Evolutionary conservation across 2,888 invertebrate species (phyloP).

Genomic region (Oscheius sp.): DNA sequence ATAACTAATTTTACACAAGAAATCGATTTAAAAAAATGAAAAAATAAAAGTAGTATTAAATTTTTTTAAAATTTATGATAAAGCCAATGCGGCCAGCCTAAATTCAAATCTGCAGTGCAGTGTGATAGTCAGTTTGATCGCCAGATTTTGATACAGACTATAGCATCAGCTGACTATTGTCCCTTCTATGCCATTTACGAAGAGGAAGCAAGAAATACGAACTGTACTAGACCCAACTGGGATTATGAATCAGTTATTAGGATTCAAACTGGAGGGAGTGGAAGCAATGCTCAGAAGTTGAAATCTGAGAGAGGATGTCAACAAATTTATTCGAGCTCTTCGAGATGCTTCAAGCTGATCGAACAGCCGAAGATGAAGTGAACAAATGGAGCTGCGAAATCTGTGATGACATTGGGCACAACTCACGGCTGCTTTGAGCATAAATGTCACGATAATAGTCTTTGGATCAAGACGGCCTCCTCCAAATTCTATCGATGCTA

Average conservation of each 20-base stretch:
- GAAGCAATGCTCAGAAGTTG: not conserved
- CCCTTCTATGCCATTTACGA: not conserved
- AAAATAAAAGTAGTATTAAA: too few relatives aligned
- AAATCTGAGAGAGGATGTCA: not conserved
- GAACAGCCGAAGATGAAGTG: not conserved
- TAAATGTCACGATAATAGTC: not conserved
- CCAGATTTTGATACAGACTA: too few relatives aligned
- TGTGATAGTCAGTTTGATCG: too few relatives aligned
- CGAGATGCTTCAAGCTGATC: not conserved
- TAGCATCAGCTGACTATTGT: not conserved
- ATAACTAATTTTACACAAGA: too few relatives aligned
- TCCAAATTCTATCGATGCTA: not conserved
- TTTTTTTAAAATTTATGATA: too few relatives aligned
- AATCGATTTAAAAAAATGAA: too few relatives aligned
- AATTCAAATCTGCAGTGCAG: too few relatives aligned
- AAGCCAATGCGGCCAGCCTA: too few relatives aligned
- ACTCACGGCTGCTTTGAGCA: not conserved
- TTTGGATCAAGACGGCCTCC: not conserved
- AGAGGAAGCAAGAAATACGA: not conserved
- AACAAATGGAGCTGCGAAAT: not conserved
- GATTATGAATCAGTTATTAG: not conserved
- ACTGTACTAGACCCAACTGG: not conserved
- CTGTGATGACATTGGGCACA: not conserved
- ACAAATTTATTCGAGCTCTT: not conserved
- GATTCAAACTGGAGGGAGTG: not conserved